phyloP scores from a whole-genome alignment of 2,797 vertebrate genomes.

The Trichosurus vulpecula region DNA sequence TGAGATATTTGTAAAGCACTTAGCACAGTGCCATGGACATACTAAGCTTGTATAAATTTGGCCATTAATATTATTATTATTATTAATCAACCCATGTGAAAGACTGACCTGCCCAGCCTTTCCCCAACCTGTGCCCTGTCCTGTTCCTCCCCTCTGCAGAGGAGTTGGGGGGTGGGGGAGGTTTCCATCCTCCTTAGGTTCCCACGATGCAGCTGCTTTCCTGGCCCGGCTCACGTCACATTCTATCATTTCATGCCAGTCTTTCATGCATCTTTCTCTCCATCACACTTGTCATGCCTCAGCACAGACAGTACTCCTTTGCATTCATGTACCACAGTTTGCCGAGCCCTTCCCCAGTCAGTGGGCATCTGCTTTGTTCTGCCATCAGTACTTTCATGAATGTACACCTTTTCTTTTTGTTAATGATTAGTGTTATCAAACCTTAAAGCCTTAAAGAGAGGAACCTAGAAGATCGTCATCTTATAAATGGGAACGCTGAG shows the following conservation, averaged over 20 bases:
- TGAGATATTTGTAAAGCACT: neutral
- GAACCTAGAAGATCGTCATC: neutral
- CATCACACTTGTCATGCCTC: neutral
- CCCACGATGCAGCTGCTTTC: neutral
- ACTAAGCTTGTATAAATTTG: neutral
- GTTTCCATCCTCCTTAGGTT: too few species aligned
- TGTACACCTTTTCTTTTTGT: neutral
- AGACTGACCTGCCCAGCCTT: neutral
- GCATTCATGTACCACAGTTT: neutral
- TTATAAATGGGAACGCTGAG: neutral
- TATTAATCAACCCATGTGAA: neutral
- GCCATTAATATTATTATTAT: neutral
- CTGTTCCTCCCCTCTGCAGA: neutral
- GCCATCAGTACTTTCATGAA: neutral
- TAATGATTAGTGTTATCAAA: neutral
- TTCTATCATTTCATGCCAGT: neutral
- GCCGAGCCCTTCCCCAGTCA: neutral
- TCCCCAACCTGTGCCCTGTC: neutral
- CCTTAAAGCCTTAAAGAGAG: too few species aligned
- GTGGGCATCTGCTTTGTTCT: too few species aligned
- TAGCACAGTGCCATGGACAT: neutral
- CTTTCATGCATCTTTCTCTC: neutral
- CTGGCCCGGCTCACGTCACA: neutral
- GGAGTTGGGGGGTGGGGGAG: too few species aligned
- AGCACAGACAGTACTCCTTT: neutral